Conservation (phyloP, 92 coral and sea anemone species). For the Porites evermanni region DNA sequence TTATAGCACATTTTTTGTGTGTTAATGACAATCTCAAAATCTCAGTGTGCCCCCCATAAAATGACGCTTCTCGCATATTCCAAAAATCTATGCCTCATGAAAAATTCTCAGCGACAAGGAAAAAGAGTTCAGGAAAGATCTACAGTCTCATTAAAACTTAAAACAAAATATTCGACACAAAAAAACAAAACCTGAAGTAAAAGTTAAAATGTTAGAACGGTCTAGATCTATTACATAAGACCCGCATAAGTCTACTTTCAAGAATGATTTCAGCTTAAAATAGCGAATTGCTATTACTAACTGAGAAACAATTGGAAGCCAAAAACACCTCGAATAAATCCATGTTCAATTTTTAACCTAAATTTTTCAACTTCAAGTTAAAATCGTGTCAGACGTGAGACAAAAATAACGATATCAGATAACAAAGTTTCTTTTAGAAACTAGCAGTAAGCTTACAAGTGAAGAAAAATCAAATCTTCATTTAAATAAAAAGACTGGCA, state of each 20-base stretch:
- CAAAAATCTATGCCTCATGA: not conserved
- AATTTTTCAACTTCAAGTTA: not conserved
- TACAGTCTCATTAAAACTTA: no score
- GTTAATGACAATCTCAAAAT: not conserved
- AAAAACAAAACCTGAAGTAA: no score
- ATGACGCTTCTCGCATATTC: not conserved
- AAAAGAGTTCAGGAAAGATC: no score
- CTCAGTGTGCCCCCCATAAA: not conserved
- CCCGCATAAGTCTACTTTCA: no score
- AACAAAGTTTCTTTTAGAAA: no score
- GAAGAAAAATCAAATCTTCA: not conserved
- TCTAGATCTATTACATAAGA: no score
- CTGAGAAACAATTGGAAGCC: not conserved
- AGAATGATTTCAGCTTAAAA: no score
- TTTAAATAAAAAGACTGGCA: slow-evolving; percentile 11
- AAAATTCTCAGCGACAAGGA: no score
- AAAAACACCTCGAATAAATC: not conserved
- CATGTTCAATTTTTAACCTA: not conserved
- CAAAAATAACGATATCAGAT: not conserved
- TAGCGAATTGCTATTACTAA: no score
- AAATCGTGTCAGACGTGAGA: not conserved
- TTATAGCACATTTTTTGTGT: not conserved
- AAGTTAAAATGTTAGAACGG: no score
- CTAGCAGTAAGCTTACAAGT: not conserved
- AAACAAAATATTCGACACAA: no score